A percentile compares a stretch with the other conserved stretches of the same genome.
Conservation (phyloP, 1,140 invertebrate genomes). For the Papilio helenus region DNA sequence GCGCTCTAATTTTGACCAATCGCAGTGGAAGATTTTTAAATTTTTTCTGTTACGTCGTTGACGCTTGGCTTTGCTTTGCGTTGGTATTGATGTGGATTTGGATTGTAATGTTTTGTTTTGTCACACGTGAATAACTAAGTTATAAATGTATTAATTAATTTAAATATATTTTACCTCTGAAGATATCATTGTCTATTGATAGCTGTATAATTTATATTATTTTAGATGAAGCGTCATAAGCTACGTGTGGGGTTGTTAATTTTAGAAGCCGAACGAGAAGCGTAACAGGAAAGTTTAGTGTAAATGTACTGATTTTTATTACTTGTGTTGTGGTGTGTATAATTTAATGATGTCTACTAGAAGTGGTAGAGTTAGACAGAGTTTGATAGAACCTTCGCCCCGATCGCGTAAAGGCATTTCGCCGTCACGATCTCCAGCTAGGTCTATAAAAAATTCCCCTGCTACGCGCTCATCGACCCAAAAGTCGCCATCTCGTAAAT, state of each 20-base stretch:
- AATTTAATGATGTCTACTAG: constrained; percentile 70
- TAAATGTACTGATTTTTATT: neutral
- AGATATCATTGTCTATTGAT: neutral
- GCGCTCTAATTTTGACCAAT: constrained; percentile 68
- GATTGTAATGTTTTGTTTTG: constrained; percentile 41
- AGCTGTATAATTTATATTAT: neutral
- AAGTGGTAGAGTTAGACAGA: constrained; percentile 68
- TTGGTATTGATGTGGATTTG: constrained; percentile 46
- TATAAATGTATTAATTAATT: constrained; percentile 28
- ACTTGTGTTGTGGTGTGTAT: neutral
- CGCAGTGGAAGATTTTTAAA: constrained; percentile 64
- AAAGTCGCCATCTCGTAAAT: constrained; percentile 64
- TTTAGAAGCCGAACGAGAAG: constrained; percentile 12
- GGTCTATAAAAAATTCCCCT: constrained; percentile 70
- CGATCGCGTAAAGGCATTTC: constrained; percentile 69
- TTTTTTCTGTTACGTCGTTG: constrained; percentile 68
- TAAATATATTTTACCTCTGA: constrained; percentile 30
- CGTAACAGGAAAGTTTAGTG: neutral
- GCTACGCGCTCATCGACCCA: constrained; percentile 50
- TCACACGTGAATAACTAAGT: constrained; percentile 29
- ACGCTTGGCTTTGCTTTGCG: constrained; percentile 63
- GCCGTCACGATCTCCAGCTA: constrained; percentile 73
- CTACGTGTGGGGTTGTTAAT: constrained; percentile 49
- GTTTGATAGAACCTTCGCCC: constrained; percentile 60
- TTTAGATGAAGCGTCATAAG: constrained; percentile 13